Conservation (phyloP, 2,113 vertebrate species). For the Oenanthe oenanthe region DNA sequence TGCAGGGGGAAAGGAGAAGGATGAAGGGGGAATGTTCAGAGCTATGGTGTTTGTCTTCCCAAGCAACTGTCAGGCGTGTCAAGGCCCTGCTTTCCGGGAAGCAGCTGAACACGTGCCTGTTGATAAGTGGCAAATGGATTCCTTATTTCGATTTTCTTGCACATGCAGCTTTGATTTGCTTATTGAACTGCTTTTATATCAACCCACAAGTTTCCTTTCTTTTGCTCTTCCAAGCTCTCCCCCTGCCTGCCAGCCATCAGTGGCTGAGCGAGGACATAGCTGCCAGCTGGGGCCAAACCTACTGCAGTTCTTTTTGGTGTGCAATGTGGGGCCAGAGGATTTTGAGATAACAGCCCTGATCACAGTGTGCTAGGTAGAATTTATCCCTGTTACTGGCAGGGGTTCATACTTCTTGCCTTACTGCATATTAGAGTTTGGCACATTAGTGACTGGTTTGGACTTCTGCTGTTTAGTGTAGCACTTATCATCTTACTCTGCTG, state of each 20-base stretch:
- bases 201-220: not conserved
- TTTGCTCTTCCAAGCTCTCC: not conserved
- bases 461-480: not conserved
- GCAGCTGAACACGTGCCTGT: not conserved
- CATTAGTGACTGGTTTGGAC: not conserved
- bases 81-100: not conserved
- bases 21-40: not conserved
- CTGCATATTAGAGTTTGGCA: not conserved
- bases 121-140: not conserved
- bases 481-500: not conserved
- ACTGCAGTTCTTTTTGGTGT: not conserved
- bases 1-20: not conserved
- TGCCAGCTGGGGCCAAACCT: not conserved
- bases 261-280: not conserved
- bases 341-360: not conserved
- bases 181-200: not conserved
- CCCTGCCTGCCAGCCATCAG: fast-evolving
- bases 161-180: not conserved
- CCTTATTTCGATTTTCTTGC: not conserved
- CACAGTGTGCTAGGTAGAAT: not conserved
- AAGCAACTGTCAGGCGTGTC: fast-evolving
- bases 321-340: fast-evolving
- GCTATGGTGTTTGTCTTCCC: not conserved
- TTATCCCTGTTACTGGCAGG: not conserved
- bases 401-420: not conserved